phyloP scores from a whole-genome alignment of 1,140 invertebrate genomes.

The Ooceraea biroi region DNA sequence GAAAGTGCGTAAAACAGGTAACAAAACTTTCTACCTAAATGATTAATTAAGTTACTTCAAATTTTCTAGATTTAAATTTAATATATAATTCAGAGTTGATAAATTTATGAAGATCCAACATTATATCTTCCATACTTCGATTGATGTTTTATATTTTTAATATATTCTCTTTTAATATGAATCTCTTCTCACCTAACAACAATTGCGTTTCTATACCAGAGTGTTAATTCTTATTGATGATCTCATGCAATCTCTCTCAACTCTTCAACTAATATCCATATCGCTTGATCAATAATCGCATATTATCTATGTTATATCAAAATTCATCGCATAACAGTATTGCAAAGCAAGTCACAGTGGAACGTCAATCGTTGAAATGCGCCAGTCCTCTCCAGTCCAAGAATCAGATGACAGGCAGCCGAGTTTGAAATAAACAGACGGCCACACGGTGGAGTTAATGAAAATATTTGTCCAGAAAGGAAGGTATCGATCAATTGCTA shows the following conservation, averaged over 20 bases:
- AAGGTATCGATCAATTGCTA: constrained; percentile 46
- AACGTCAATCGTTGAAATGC: constrained; percentile 40
- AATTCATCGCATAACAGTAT: constrained; percentile 11
- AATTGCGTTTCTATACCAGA: not conserved
- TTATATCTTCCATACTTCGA: not conserved
- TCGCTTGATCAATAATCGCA: constrained; percentile 19
- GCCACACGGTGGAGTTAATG: constrained; percentile 29
- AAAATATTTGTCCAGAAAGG: constrained; percentile 56
- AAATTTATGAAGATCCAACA: not conserved
- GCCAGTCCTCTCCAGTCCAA: constrained; percentile 6
- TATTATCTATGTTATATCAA: too few relatives aligned
- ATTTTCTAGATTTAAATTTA: not conserved
- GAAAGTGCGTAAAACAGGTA: not conserved
- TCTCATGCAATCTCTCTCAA: too few relatives aligned
- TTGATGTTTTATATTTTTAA: not conserved
- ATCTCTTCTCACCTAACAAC: not conserved
- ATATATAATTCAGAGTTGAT: not conserved
- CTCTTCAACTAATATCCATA: not conserved
- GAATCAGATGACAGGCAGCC: constrained; percentile 30
- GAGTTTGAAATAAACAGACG: constrained; percentile 29
- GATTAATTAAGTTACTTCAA: too few relatives aligned
- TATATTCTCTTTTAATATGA: not conserved
- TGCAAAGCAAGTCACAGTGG: not conserved
- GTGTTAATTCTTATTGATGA: not conserved
- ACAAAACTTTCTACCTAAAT: not conserved